Evolutionary conservation across 2,888 invertebrate genomes (phyloP), one percentile per base, ranked within the genome.

Genomic region (Gerosis bhagava): DNA sequence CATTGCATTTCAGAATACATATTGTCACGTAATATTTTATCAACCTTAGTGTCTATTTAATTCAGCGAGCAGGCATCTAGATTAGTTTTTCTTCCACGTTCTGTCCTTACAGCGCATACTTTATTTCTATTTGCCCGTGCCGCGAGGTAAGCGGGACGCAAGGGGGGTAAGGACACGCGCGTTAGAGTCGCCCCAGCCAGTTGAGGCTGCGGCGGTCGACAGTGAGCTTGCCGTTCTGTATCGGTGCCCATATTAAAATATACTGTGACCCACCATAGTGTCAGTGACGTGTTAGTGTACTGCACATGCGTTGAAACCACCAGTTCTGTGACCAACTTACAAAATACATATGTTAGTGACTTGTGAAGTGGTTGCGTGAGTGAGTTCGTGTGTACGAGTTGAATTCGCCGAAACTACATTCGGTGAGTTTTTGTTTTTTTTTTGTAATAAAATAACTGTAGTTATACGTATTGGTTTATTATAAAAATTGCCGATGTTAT

Each of bases 41-140:
- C 21, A 1, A 26, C 17, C n/a, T 17, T 7, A 17, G 37, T 37
- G 16, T 8, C n/a, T 13, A 21, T 25, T 29, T 37, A 45, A 31
- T 45, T 29, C 13, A 17, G 16, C n/a, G 26, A 42, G 7, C 25
- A 42, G 45, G 40, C 47, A 49, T 55, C 42, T 47, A 58, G 52
- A 50, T 56, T 29, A 35, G 69, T 80, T 83, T 83, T 83, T 78
- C 75, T 73, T 73, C 69, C 65, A 74, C 78, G 72, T 74, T 78
- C 75, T 73, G 69, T 79, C 78, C 81, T 83, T 80, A 77, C 77
- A 73, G 78, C 77, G 79, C 78, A 76, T 82, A 87, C 83, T 86
- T 86, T 84, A 87, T 86, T 86, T 87, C 84, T 86, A 87, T 84
- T 87, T 86, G 82, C 73, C 78, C 74, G 78, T 77, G 75, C 70